Evolutionary conservation across 2,888 invertebrate genomes (phyloP).

Genomic region (Troilus luridus): DNA sequence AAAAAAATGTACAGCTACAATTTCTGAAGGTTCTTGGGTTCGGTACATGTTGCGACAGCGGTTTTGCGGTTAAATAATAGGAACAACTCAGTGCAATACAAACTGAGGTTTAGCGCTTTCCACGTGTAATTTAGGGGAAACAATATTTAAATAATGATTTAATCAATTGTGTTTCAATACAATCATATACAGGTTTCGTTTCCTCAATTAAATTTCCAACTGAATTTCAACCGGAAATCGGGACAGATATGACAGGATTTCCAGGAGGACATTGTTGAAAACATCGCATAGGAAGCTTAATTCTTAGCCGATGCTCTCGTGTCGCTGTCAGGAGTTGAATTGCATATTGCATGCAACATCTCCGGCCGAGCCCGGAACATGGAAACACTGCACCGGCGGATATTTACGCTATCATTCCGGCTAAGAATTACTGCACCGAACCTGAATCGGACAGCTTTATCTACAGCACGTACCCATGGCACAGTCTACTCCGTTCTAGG

Average conservation of each 20-base stretch:
- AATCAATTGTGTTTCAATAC: too few species aligned
- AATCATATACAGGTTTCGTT: background rate
- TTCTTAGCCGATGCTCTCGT: background rate
- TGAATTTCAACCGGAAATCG: background rate
- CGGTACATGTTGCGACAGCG: too few species aligned
- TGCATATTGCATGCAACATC: background rate
- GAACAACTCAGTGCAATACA: too few species aligned
- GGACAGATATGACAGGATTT: background rate
- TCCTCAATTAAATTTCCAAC: background rate
- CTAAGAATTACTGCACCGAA: background rate
- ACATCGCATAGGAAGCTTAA: background rate
- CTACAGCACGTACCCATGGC: background rate
- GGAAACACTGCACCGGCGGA: background rate
- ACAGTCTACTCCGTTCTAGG: background rate
- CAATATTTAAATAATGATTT: too few species aligned
- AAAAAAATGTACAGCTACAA: too few species aligned
- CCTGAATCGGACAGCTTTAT: background rate
- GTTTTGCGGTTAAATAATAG: too few species aligned
- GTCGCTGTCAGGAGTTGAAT: background rate
- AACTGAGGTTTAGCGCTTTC: too few species aligned
- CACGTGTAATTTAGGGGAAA: too few species aligned
- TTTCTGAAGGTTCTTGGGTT: too few species aligned
- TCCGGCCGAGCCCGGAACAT: background rate
- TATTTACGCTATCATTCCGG: background rate
- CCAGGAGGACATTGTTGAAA: background rate